Base-by-base conservation (phyloP, 2,888 invertebrate species). In the Lasioglossum lativentre region DNA sequence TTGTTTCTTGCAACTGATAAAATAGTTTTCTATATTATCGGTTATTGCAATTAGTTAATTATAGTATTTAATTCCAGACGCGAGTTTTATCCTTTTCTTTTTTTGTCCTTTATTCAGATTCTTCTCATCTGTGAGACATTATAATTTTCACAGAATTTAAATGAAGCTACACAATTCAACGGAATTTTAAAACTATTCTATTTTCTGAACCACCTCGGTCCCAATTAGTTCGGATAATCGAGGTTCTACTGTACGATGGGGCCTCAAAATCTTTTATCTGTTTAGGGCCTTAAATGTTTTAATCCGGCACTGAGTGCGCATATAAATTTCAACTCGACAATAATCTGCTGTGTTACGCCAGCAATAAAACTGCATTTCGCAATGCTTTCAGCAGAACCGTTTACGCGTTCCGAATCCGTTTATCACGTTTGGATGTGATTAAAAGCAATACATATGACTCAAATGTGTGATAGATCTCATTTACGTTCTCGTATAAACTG, bases 321-420 rank as follows among this genome's bases (percentile, higher is more conserved):
- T 40, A 38, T 38, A n/a, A 70, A 70, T 70, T 70, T 70, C 38
- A 40, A 12, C n/a, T 70, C 12, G 14, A n/a, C 56, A 76, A 77
- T 45, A 45, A 63, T 59, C 52, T 81, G 30, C 16, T 71, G 16
- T 30, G 38, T 68, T 19, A 52, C 47, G 52, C 8, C 59, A 23
- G 12, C 30, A 75, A 78, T 75, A 78, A 82, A 84, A 75, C 73
- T 82, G 42, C 56, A 70, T 52, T 85, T 80, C 52, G 38, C 66
- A 40, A 16, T 40, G 63, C 74, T 70, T 83, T 85, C n/a, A 77
- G 72, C 71, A 79, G 78, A 75, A 38, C 47, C 75, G 78, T 86
- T 84, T 75, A 84, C 63, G 84, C 84, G 86, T 79, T 78, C 75
- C 68, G 80, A 78, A 84, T 86, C 68, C 80, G 47, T 75, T 85